phyloP scores from a whole-genome alignment of 2,797 vertebrate species.

The Pangasius mekongensis region DNA sequence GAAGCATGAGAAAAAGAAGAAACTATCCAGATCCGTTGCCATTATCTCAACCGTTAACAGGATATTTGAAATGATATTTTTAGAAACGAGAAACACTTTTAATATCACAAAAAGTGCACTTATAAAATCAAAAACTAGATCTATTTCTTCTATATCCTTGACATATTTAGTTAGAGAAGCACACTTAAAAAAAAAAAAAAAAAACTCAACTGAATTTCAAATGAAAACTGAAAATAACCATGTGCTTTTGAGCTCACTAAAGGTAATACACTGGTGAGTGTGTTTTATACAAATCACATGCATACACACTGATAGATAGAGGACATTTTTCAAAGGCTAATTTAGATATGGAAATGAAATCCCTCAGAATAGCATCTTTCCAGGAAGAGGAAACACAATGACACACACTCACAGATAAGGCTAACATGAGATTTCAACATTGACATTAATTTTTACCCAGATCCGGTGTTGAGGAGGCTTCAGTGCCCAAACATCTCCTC shows the following conservation, averaged over 20 bases:
- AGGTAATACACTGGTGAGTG: not conserved
- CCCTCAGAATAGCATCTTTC: not conserved
- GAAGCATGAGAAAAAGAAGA: not conserved
- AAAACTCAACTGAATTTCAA: not conserved
- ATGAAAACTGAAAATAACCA: not conserved
- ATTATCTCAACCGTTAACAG: not conserved
- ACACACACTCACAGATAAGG: constrained; percentile 15
- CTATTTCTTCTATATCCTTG: not conserved
- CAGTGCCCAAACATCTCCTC: not conserved
- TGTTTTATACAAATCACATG: not conserved
- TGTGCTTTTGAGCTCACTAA: not conserved
- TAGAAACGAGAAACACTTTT: not conserved
- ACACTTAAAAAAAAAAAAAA: not conserved
- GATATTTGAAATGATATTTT: not conserved
- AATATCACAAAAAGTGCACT: not conserved
- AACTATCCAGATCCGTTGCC: not conserved
- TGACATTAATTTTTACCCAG: not conserved
- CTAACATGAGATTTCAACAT: not conserved
- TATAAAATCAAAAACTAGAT: not conserved
- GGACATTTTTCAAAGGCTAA: not conserved
- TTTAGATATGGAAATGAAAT: constrained; percentile 10
- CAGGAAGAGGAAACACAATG: not conserved
- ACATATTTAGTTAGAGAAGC: too few species aligned
- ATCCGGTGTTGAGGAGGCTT: not conserved
- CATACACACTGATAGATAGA: not conserved